phyloP scores from a whole-genome alignment of 2,888 invertebrate genomes.

The Xylota segnis region DNA sequence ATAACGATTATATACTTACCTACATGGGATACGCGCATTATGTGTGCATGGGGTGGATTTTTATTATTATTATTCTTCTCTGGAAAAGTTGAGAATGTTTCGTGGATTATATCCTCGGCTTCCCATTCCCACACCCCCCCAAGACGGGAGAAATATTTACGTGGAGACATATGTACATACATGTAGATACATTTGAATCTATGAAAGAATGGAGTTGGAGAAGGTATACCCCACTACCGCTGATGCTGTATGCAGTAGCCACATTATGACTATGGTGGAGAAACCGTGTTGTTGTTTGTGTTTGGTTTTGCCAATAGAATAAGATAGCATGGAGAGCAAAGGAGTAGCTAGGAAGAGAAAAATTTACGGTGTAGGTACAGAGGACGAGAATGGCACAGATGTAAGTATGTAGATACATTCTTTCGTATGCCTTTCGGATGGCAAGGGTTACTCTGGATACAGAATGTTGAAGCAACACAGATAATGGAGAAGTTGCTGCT shows the following conservation, averaged over 20 bases:
- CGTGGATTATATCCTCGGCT: conserved; percentile 1
- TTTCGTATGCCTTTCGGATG: neutral
- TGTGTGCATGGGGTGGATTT: conserved; percentile 39
- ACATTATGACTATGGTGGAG: neutral
- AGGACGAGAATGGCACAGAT: conserved; percentile 1
- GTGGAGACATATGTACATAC: neutral
- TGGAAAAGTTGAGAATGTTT: conserved; percentile 10
- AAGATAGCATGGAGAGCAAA: neutral
- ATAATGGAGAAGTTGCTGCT: neutral
- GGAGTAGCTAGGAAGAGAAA: neutral
- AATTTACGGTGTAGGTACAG: neutral
- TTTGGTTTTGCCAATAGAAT: neutral
- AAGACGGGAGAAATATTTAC: neutral
- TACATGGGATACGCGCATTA: conserved; percentile 14
- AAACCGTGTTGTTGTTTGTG: conserved; percentile 1
- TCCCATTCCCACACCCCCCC: neutral
- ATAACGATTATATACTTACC: neutral
- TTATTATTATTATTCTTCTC: neutral
- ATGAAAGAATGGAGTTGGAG: neutral
- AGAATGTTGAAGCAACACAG: conserved; percentile 21
- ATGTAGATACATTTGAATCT: conserved; percentile 4
- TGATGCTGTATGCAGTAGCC: conserved; percentile 4
- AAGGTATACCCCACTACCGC: neutral
- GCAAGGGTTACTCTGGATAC: conserved; percentile 1
- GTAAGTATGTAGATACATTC: neutral